phyloP scores from a whole-genome alignment of 2,113 vertebrate species.

The Eurypyga helias region DNA sequence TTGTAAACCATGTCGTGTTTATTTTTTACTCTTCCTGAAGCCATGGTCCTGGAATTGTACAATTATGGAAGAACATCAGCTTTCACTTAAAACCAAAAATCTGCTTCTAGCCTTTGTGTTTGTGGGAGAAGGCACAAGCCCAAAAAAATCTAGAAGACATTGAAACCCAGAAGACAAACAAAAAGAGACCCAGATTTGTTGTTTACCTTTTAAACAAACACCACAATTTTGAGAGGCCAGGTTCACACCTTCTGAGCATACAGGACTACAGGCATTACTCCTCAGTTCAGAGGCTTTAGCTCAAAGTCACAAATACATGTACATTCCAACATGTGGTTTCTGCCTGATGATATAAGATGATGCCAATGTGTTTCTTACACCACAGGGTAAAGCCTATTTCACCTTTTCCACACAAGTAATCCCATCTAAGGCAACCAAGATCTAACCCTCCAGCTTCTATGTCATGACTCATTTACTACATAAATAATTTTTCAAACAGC shows the following conservation, averaged over 20 bases:
- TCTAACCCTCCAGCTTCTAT: background rate
- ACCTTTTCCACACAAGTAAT: background rate
- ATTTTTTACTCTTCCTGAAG: background rate
- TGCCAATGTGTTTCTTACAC: background rate
- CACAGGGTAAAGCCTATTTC: background rate
- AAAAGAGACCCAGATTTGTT: background rate
- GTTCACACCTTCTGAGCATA: background rate
- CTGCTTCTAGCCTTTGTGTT: background rate
- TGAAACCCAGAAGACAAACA: background rate
- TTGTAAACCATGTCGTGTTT: background rate
- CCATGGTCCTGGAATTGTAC: background rate
- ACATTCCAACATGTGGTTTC: rapidly evolving
- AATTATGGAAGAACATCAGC: background rate
- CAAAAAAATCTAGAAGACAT: background rate
- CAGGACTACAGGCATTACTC: background rate
- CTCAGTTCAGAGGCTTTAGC: background rate
- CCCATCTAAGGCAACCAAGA: background rate
- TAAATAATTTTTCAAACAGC: background rate
- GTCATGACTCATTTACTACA: background rate
- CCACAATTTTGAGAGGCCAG: background rate
- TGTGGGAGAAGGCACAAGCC: background rate
- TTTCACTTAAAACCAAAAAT: background rate
- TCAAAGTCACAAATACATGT: background rate
- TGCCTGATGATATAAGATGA: background rate
- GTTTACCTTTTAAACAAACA: background rate